Base-by-base conservation (phyloP, 2,113 vertebrate genomes). In the Ctenodactylus gundi region DNA sequence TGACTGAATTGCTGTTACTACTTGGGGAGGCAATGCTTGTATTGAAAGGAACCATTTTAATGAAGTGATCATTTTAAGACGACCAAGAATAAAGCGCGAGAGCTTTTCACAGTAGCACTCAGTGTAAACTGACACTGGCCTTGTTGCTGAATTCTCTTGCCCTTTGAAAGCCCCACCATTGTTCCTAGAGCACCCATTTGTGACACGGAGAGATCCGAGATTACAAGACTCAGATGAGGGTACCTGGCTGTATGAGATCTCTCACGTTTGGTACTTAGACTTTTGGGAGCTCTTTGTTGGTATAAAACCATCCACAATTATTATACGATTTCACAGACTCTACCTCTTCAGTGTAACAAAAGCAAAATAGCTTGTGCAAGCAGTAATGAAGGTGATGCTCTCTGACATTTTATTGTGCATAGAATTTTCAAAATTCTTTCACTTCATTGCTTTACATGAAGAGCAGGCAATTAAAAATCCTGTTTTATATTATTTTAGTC, bases 11-110 rank as follows among this genome's bases (percentile, higher is more conserved):
- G 31, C 36, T 82, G 29, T 72, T 55, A 53, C 39, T 85, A 46
- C 57, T 88, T 57, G 70, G 62, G 67, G 70, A 85, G 83, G 53
- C n/a, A 36, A 58, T 23, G 46, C 65, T n/a, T 80, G 83, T 10
- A n/a, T 75, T 92, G 72, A 80, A 85, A 94, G 85, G 81, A 83
- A 31, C 11, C 49, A 62, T 88, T 92, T 94, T 82, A 78, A 94
- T 78, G 67, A 95, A 85, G 67, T 62, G 77, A 85, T 88, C 75
- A 36, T 65, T 95, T 94, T 88, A 94, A 93, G 85, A 93, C 31
- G 85, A 93, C 31, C 67, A 84, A 85, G 76, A 81, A 81, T 62
- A 84, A 95, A 93, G 57, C 0, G 0, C 2, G 27, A 20, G 65
- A 85, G 93, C 57, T 64, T 39, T 88, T 73, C 84, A 57, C 1